Evolutionary conservation across 2,888 invertebrate species (phyloP).

Genomic region (Drosophila phalerata): DNA sequence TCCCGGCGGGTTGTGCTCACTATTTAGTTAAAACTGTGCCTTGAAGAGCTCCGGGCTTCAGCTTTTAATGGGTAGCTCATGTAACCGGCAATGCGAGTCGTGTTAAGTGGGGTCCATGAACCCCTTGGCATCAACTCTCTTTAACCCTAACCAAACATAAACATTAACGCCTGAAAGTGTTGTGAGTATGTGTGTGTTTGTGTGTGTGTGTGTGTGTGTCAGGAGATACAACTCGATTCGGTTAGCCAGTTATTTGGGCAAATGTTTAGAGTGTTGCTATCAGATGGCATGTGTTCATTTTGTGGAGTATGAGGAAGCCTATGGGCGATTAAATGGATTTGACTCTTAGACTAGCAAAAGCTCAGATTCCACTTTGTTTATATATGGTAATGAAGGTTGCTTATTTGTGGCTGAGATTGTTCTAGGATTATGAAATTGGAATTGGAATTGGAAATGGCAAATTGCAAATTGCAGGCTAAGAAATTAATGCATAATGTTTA

Average conservation of each 20-base stretch:
- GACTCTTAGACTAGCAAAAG: conserved; percentile 47
- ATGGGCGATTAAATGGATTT: conserved; percentile 74
- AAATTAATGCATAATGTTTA: background rate
- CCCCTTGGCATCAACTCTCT: conserved; percentile 34
- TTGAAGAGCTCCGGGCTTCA: conserved; percentile 36
- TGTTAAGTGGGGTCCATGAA: conserved; percentile 74
- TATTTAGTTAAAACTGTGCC: conserved; percentile 54
- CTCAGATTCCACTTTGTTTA: conserved; percentile 47
- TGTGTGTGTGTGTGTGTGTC: conserved; percentile 4
- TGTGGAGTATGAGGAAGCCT: conserved; percentile 32
- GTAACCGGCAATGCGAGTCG: conserved; percentile 41
- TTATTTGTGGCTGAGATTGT: conserved; percentile 52
- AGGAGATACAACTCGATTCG: conserved; percentile 52
- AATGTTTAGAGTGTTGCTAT: conserved; percentile 44
- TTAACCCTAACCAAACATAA: conserved; percentile 44
- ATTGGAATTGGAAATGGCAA: conserved; percentile 16
- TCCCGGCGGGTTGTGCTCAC: conserved; percentile 46
- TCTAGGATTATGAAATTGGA: conserved; percentile 48
- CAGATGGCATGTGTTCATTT: conserved; percentile 25
- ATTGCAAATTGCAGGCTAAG: background rate
- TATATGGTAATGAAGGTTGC: conserved; percentile 50
- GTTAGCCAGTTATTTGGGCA: conserved; percentile 57
- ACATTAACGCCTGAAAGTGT: conserved; percentile 69
- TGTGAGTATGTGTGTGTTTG: conserved; percentile 20
- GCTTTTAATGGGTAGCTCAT: conserved; percentile 55